Conservation (phyloP, 2,888 invertebrate genomes). For the Octodonta nipae region DNA sequence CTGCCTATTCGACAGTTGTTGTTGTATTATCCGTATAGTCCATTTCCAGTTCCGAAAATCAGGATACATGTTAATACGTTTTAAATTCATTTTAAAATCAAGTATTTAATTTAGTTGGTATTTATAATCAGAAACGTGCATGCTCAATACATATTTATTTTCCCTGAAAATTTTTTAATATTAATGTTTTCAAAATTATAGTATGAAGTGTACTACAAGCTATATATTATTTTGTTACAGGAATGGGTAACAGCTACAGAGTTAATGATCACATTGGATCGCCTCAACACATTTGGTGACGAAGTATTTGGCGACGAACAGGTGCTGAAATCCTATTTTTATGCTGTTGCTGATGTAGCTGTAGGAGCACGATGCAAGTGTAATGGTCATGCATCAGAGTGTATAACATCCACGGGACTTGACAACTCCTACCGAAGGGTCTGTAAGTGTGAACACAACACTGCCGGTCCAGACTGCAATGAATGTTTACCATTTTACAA, state of each 20-base stretch:
- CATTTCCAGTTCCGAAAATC: too few species aligned
- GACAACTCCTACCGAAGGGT: slow-evolving; percentile 46
- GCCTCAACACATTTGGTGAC: slow-evolving; percentile 96
- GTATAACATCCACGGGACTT: slow-evolving; percentile 50
- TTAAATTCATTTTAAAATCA: too few species aligned
- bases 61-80: too few species aligned
- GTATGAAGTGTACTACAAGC: too few species aligned
- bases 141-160: too few species aligned
- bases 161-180: too few species aligned
- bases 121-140: too few species aligned
- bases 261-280: slow-evolving; percentile 75
- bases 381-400: slow-evolving; percentile 93
- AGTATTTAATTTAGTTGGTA: too few species aligned
- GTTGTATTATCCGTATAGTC: too few species aligned
- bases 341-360: slow-evolving; percentile 77
- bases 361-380: slow-evolving; percentile 91
- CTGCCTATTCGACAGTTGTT: too few species aligned
- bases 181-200: too few species aligned
- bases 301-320: slow-evolving; percentile 87
- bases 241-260: slow-evolving; percentile 98
- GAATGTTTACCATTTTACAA: slow-evolving; percentile 89
- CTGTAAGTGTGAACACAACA: slow-evolving; percentile 89
- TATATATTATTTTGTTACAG: too few species aligned
- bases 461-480: slow-evolving; percentile 86
- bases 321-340: slow-evolving; percentile 91